Evolutionary conservation across 2,113 vertebrate species (phyloP).

Genomic region (Nansenia antarctica): DNA sequence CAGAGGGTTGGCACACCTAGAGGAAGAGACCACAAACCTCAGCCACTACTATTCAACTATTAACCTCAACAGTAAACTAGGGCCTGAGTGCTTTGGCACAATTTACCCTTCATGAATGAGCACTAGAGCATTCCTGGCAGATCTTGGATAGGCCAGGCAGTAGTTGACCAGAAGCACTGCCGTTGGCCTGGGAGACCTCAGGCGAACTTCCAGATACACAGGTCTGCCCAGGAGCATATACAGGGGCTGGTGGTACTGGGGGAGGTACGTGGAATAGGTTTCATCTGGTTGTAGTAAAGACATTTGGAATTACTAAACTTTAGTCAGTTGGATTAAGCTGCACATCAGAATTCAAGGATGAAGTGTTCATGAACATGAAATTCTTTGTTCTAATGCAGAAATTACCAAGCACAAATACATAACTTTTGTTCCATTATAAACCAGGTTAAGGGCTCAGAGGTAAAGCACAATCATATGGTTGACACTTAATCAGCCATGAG

Average conservation of each 20-base stretch:
- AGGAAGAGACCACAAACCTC: neutral
- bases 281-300: conserved; percentile 46
- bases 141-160: conserved; percentile 72
- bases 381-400: too few species aligned
- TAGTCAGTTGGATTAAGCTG: too few species aligned
- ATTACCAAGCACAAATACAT: too few species aligned
- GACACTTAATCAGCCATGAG: too few species aligned
- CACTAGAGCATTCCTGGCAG: conserved; percentile 63
- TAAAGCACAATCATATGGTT: too few species aligned
- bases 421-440: too few species aligned
- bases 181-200: conserved; percentile 46
- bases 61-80: too few species aligned
- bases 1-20: conserved; percentile 67
- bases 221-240: conserved; percentile 57
- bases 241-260: conserved; percentile 55
- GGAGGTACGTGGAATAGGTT: conserved; percentile 46
- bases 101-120: conserved; percentile 72
- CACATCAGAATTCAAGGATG: too few species aligned
- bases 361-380: too few species aligned
- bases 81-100: too few species aligned
- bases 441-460: too few species aligned
- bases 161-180: conserved; percentile 70
- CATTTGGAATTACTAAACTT: neutral
- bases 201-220: conserved; percentile 65
- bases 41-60: too few species aligned